Percentiles rank a stretch among this genome's conserved stretches.
Evolutionary conservation across 2,113 vertebrate species (phyloP).

Genomic region (Podarcis muralis): DNA sequence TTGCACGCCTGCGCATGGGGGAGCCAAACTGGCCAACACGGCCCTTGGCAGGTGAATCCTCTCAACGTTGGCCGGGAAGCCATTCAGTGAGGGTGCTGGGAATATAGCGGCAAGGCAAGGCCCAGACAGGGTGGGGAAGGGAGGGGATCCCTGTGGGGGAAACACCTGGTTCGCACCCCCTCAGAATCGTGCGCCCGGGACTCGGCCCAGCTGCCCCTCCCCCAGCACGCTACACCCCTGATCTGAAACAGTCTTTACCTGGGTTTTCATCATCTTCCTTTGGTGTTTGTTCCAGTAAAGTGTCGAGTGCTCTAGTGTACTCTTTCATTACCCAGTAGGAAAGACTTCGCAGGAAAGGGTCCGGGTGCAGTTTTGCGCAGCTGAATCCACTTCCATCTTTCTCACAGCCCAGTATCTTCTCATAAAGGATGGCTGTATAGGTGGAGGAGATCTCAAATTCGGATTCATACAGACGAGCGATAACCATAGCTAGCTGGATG

Average conservation of each 20-base stretch:
- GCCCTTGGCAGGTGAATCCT: too few species aligned
- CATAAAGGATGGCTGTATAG: conserved; percentile 90
- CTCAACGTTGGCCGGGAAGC: too few species aligned
- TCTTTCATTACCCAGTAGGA: conserved; percentile 98
- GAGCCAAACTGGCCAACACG: too few species aligned
- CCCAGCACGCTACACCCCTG: too few species aligned
- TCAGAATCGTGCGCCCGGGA: too few species aligned
- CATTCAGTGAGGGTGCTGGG: too few species aligned
- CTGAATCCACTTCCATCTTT: conserved; percentile 88
- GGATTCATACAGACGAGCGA: conserved; percentile 93
- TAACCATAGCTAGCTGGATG: conserved; percentile 95
- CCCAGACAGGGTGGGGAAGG: too few species aligned
- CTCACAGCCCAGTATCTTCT: conserved; percentile 91
- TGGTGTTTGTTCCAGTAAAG: conserved; percentile 92
- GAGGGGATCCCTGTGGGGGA: too few species aligned
- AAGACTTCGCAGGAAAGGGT: conserved; percentile 96
- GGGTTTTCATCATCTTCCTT: conserved; percentile 92
- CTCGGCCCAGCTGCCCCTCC: too few species aligned
- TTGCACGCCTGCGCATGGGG: too few species aligned
- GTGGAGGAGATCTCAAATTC: conserved; percentile 96
- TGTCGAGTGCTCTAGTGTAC: conserved; percentile 91
- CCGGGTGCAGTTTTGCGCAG: conserved; percentile 87
- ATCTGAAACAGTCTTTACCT: conserved; percentile 72
- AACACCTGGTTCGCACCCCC: too few species aligned
- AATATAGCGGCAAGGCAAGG: too few species aligned